Percentiles rank a stretch among this genome's conserved stretches.
Conservation (phyloP, 2,888 invertebrate species). For the Hipparchia sbordonii region DNA sequence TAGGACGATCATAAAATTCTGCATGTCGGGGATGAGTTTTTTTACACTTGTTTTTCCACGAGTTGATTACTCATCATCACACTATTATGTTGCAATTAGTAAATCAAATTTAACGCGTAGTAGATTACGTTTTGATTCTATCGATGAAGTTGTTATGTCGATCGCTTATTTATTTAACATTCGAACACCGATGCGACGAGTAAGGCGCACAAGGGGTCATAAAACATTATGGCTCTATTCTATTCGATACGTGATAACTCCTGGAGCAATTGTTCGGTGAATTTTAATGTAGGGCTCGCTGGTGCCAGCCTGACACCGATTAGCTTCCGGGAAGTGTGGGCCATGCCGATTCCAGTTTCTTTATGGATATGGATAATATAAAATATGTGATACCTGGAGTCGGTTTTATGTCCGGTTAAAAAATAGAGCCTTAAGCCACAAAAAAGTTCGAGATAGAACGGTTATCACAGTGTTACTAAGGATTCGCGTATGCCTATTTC, state of each 20-base stretch:
- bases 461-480: too few species aligned
- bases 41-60: not conserved
- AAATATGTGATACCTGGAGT: not conserved
- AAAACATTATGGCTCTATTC: constrained; percentile 81
- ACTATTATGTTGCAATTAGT: not conserved
- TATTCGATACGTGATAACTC: constrained; percentile 81
- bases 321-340: constrained; percentile 73
- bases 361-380: constrained; percentile 12
- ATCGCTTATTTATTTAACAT: constrained; percentile 69
- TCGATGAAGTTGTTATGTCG: constrained; percentile 48
- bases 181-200: constrained; percentile 71
- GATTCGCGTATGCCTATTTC: too few species aligned
- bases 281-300: constrained; percentile 76
- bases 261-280: constrained; percentile 73
- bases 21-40: too few species aligned
- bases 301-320: constrained; percentile 68
- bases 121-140: constrained; percentile 48
- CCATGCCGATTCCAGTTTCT: constrained; percentile 56
- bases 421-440: too few species aligned
- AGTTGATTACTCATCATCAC: constrained; percentile 2
- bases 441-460: too few species aligned
- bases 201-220: constrained; percentile 81
- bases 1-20: too few species aligned
- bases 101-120: constrained; percentile 15
- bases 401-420: too few species aligned